Evolutionary conservation across 2,888 invertebrate species (phyloP).

Genomic region (Epirrhoe alternata): DNA sequence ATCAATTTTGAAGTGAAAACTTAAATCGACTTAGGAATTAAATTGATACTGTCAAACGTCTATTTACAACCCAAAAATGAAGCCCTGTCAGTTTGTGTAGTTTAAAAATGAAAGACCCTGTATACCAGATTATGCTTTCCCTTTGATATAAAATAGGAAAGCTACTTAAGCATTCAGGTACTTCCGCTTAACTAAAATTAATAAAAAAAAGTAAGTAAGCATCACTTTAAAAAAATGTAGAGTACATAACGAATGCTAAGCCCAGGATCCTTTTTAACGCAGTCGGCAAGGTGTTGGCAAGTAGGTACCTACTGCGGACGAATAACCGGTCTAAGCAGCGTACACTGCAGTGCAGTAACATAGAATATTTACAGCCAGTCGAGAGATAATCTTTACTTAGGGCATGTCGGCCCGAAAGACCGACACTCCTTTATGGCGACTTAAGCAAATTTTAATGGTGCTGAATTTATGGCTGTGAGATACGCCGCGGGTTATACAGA

Average conservation of each 20-base stretch:
- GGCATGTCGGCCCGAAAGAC: slow-evolving; percentile 27
- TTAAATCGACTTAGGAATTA: no score
- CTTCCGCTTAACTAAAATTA: not conserved
- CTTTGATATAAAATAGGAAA: no score
- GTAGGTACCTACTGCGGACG: not conserved
- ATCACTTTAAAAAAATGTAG: not conserved
- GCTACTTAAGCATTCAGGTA: no score
- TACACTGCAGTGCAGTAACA: slow-evolving; percentile 34
- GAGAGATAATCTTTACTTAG: slow-evolving; percentile 45
- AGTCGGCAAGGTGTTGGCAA: not conserved
- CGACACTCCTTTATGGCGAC: slow-evolving; percentile 70
- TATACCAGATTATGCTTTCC: no score
- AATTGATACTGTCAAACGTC: no score
- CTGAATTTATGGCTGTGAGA: slow-evolving; percentile 60
- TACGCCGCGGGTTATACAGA: slow-evolving; percentile 26
- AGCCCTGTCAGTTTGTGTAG: no score
- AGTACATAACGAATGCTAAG: not conserved
- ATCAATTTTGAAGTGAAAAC: no score
- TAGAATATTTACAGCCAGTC: slow-evolving; percentile 43
- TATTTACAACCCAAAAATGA: no score
- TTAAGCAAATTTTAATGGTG: slow-evolving; percentile 76
- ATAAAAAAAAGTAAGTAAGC: not conserved
- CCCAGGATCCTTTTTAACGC: not conserved
- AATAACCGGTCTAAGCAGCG: not conserved
- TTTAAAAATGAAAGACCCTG: no score